phyloP scores from a whole-genome alignment of 2,113 vertebrate genomes.

The Perccottus glenii region DNA sequence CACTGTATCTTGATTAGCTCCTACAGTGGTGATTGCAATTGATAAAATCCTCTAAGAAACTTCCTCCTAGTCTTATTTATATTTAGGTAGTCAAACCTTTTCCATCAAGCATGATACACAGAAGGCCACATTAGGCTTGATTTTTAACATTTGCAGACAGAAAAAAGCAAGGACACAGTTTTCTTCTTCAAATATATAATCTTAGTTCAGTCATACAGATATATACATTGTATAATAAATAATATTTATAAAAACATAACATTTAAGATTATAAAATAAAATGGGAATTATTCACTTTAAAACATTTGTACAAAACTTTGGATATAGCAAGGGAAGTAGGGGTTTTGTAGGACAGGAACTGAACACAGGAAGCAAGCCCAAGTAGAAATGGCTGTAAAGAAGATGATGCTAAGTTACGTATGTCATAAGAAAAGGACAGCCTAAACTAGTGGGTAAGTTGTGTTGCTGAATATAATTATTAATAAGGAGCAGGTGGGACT shows the following conservation, averaged over 20 bases:
- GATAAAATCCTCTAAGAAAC: too few relatives aligned
- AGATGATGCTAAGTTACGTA: constrained; percentile 56
- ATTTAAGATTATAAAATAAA: constrained; percentile 99
- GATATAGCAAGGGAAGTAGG: constrained; percentile 86
- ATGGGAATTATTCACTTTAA: constrained; percentile 92
- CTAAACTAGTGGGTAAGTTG: constrained; percentile 54
- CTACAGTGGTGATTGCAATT: too few relatives aligned
- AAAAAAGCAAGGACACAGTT: constrained; percentile 68
- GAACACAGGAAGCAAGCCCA: constrained; percentile 57
- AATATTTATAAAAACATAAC: constrained; percentile 99
- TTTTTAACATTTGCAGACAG: neutral
- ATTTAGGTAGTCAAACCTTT: too few relatives aligned
- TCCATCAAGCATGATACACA: too few relatives aligned
- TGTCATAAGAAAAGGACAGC: constrained; percentile 55
- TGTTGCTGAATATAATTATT: constrained; percentile 65
- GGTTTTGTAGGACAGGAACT: constrained; percentile 36
- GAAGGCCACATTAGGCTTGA: too few relatives aligned
- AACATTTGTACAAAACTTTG: constrained; percentile 99
- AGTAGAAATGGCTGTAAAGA: constrained; percentile 42
- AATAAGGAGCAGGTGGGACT: constrained; percentile 66
- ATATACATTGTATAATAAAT: constrained; percentile 99
- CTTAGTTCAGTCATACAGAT: constrained; percentile 98
- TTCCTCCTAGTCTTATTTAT: too few relatives aligned
- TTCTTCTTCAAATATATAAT: constrained; percentile 99
- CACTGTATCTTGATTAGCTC: too few relatives aligned